Evolutionary conservation across 92 coral and sea anemone genomes (phyloP), one percentile per base, ranked within the genome.

Genomic region (Umimayanthus kanabou): DNA sequence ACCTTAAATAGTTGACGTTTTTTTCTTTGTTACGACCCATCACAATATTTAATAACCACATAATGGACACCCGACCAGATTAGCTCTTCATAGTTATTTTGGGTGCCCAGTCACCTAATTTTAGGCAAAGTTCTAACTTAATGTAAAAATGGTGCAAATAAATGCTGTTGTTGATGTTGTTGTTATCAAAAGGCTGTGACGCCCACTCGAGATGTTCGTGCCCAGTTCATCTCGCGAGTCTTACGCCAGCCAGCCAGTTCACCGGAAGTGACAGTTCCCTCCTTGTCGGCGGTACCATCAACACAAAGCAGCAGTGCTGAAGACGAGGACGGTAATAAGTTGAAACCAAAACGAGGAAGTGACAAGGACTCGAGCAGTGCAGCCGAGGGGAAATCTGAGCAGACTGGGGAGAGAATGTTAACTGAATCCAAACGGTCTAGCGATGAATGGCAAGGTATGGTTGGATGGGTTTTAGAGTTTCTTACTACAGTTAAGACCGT

Each of bases 201-300:
- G 20, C 94, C 98, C 1, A 91, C 98, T 26, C 91, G 98, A 28
- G 94, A 96, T 79, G 92, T 95, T 39, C 98, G 98, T 43, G 98
- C 98, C 9, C 98, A 96, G 88, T 96, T 94, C 87, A 90, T 94
- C 65, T 90, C 98, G 43, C 98, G 98, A 39, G 95, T 96, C 90
- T 96, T 94, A 28, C 91, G 94, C 33, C 80, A 90, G 26, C 91
- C 93, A 39, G 74, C 89, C 55, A 91, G 91, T 30, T 75, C 66
- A 33, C 75, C 91, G 40, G 94, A 88, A 13, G 79, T 80, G 28
- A 23, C 85, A 0, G 5, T 37, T 26, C 58, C 92, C 80, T 37
- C 29, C 11, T 11, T 16, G 66, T 33, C 87, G 39, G 66, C 57
- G 29, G 81, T 40, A 0, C 29, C 90, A 42, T 23, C 85, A 69